Conservation (phyloP, 2,797 vertebrate genomes). For the Pelodytes ibericus region DNA sequence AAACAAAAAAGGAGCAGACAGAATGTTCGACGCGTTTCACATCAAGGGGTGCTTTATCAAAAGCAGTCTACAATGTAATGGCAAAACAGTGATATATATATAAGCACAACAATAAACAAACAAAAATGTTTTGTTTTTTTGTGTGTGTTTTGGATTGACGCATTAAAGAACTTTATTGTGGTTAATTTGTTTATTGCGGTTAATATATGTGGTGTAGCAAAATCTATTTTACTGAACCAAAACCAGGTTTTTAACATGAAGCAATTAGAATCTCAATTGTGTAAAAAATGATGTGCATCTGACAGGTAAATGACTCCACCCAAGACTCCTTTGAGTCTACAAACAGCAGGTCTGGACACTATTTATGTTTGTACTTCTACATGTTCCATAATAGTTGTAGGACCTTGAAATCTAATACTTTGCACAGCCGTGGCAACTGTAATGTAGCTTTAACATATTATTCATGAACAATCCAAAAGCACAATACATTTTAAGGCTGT, state of each 20-base stretch:
- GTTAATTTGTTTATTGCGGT: too few species aligned
- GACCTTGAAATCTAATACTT: conserved; percentile 16
- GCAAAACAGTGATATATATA: too few species aligned
- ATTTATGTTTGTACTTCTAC: background rate
- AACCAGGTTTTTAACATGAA: background rate
- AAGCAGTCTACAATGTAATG: too few species aligned
- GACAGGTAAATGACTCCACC: background rate
- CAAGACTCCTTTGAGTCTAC: background rate
- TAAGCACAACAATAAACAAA: too few species aligned
- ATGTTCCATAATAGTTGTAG: conserved; percentile 14
- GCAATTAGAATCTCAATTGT: background rate
- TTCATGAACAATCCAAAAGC: background rate
- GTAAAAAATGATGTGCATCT: background rate
- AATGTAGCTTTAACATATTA: conserved; percentile 21
- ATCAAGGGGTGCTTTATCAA: too few species aligned
- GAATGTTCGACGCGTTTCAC: too few species aligned
- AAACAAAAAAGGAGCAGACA: too few species aligned
- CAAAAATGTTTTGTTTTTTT: too few species aligned
- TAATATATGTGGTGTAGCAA: too few species aligned
- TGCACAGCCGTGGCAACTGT: conserved; percentile 28
- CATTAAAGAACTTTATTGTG: too few species aligned
- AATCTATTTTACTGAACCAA: too few species aligned
- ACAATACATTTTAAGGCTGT: conserved; percentile 11
- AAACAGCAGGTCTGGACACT: background rate
- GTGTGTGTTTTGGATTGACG: too few species aligned